A percentile compares a stretch with the other conserved stretches of the same genome.
phyloP scores from a whole-genome alignment of 1,140 invertebrate genomes.

The Panonychus citri region DNA sequence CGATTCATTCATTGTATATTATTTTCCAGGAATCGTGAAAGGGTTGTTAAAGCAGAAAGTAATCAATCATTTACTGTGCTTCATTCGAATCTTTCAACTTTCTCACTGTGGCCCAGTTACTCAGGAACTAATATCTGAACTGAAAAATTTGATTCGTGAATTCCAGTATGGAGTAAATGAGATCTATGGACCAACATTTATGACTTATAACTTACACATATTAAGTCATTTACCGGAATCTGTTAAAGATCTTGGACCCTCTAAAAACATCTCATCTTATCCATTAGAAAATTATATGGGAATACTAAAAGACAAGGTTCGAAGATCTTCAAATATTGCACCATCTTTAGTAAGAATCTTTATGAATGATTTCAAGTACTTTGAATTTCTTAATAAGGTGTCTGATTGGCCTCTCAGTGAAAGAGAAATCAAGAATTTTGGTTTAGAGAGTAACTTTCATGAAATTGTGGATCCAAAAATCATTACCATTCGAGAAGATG shows the following conservation, averaged over 20 bases:
- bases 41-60: neutral
- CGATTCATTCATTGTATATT: neutral
- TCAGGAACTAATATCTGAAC: neutral
- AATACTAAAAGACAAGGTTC: neutral
- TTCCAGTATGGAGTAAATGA: neutral
- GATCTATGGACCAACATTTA: neutral
- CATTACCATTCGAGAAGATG: too few relatives aligned
- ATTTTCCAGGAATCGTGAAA: neutral
- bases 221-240: neutral
- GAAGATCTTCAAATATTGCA: neutral
- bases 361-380: neutral
- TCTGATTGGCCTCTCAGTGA: too few relatives aligned
- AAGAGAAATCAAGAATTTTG: too few relatives aligned
- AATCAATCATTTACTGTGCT: neutral
- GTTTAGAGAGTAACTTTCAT: too few relatives aligned
- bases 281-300: neutral
- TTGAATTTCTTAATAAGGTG: too few relatives aligned
- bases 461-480: too few relatives aligned
- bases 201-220: neutral
- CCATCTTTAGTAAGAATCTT: neutral
- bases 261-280: neutral
- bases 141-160: neutral
- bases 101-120: neutral
- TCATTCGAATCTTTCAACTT: neutral
- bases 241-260: neutral